Evolutionary conservation across 2,888 invertebrate genomes (phyloP), one percentile per base, ranked within the genome.

Genomic region (Griposia aprilina): DNA sequence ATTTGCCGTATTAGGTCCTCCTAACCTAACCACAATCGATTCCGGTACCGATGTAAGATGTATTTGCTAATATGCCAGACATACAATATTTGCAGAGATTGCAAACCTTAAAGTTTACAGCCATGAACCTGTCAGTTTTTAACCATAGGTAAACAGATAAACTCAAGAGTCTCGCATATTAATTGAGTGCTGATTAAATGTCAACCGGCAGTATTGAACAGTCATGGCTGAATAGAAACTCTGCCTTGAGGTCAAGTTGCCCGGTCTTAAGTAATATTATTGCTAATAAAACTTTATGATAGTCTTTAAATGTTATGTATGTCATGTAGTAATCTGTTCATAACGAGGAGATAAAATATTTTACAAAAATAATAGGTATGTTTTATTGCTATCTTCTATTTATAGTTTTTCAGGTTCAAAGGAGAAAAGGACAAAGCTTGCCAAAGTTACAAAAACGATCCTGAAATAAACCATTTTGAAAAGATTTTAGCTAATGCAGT

Each of bases 171-270:
- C 57, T 57, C 59, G 50, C 41, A 59, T 72, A 77, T 65, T 70
- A 50, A 82, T 68, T 57, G 52, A 68, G 17, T 70, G 30, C 48
- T 86, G 74, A 80, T 87, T 84, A 75, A 85, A 85, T 85, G 85
- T 78, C 87, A 81, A 75, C 68, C 20, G 17, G 41, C 59, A 36
- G 52, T 57, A 70, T 70, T 68, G 36, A 36, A 60, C 72, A 65
- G 74, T 71, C 73, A 71, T 45, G 84, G 68, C 62, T 71, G 71
- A 74, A 63, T 63, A 41, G 23, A 45, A 66, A 41, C 69, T 73
- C 20, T 13, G 15, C 13, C 52, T 57, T 74, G 62, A 84, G 76
- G 85, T 84, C 81, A 78, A 86, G 69, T 80, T 71, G 57, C 7
- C 30, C 68, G 36, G 36, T 13, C 30, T 72, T 78, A 74, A 52